Evolutionary conservation across 2,797 vertebrate species (phyloP).

Genomic region (Premnoplex brunnescens): DNA sequence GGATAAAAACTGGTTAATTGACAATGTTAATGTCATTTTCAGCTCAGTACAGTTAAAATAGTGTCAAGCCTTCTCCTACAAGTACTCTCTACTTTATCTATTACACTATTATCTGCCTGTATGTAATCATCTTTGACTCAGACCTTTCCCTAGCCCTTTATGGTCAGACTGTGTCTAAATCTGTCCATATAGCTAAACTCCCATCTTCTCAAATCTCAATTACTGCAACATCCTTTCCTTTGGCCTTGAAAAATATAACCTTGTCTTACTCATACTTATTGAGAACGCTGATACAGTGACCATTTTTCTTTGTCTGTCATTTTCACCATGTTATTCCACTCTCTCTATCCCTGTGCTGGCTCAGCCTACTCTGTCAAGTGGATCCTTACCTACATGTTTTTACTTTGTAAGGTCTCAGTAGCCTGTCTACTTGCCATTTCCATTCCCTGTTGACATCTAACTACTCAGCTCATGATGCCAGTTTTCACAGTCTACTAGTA

Average conservation of each 20-base stretch:
- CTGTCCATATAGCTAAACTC: neutral
- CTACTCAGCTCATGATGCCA: neutral
- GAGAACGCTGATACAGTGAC: neutral
- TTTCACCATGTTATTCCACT: neutral
- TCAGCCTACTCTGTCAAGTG: neutral
- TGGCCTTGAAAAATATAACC: slow-evolving; percentile 54
- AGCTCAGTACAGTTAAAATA: slow-evolving; percentile 19
- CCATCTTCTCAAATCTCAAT: slow-evolving; percentile 45
- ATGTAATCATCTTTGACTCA: slow-evolving; percentile 51
- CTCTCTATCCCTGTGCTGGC: neutral
- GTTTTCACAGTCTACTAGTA: neutral
- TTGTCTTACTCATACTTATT: neutral
- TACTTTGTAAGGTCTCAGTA: neutral
- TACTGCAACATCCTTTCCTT: slow-evolving; percentile 27
- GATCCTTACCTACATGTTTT: neutral
- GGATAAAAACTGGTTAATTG: slow-evolving; percentile 58
- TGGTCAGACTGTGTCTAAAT: slow-evolving; percentile 14
- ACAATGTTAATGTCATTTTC: slow-evolving; percentile 37
- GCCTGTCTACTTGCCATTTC: neutral
- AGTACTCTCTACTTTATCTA: slow-evolving; percentile 22
- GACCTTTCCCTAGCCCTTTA: slow-evolving; percentile 38
- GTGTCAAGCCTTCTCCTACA: slow-evolving; percentile 11
- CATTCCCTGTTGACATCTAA: neutral
- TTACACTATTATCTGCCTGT: neutral
- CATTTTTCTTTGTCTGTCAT: slow-evolving; percentile 41